Evolutionary conservation across 2,888 invertebrate species (phyloP), one percentile per base, ranked within the genome.

Genomic region (Orchestes rusci): DNA sequence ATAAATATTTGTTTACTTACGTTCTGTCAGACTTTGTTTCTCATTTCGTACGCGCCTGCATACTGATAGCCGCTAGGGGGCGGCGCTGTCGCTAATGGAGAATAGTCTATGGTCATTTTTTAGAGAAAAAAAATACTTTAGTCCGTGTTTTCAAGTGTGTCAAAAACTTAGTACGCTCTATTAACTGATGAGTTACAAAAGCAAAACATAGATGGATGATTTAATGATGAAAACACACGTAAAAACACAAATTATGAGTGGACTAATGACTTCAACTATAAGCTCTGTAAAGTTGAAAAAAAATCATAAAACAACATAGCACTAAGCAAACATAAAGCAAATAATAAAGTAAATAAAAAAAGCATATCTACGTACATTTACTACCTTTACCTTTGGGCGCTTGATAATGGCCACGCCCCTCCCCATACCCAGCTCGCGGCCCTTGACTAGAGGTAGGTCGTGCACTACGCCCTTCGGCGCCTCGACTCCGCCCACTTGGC

Each of bases 21-120:
- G 16, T 65, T 61, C 60, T 70, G 74, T 78, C 76, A 77, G 68
- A 77, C 82, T 71, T 84, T 83, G 65, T 82, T 81, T 51, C 82
- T 77, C 82, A 84, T 81, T 73, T 84, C 84, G 71, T 81, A 81
- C 48, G 84, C 84, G 59, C 80, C 80, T 52, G 84, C 83, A 70
- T 84, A 84, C 48, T 80, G 61, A 43, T 49, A 58, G 50, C 56
- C 60, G 53, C 56, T 56, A 30, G 56, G 53, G 16, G 68, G 68
- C 16, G 71, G 70, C 20, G 70, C 71, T 46, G 70, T 64, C 45
- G 71, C 71, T 70, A 65, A 51, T 60, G 64, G 65, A 57, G 64
- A 66, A 67, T 66, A 66, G 51, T 62, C 61, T 62, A 49, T n/a
- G n/a, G n/a, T n/a, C n/a, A n/a, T n/a, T n/a, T n/a, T 55, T 55